Percentiles rank a stretch among this genome's conserved stretches.
Conservation (phyloP, 2,888 invertebrate genomes). For the Criorhina ranunculi region DNA sequence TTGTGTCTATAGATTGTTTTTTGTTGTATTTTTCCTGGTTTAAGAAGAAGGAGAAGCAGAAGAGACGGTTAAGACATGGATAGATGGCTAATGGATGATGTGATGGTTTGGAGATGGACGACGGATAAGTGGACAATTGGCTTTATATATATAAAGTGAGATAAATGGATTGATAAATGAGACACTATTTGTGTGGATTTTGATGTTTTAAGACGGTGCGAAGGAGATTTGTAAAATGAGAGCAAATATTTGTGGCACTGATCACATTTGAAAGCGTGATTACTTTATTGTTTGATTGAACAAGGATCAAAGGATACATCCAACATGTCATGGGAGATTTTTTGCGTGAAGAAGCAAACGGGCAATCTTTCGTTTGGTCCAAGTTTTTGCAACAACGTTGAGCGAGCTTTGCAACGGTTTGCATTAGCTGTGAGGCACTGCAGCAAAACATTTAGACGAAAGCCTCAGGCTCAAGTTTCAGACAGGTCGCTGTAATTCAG, state of each 20-base stretch:
- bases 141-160: slow-evolving; percentile 44
- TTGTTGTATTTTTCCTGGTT: background rate
- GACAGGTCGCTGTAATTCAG: too few species aligned
- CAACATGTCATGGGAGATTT: too few species aligned
- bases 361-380: too few species aligned
- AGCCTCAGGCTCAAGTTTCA: too few species aligned
- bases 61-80: slow-evolving; percentile 33
- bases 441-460: too few species aligned
- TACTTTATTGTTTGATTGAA: too few species aligned
- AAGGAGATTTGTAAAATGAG: slow-evolving; percentile 42
- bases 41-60: background rate
- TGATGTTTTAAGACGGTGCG: slow-evolving; percentile 6
- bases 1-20: background rate
- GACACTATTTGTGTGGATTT: slow-evolving; percentile 24
- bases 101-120: slow-evolving; percentile 15
- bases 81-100: slow-evolving; percentile 66
- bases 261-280: background rate
- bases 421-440: too few species aligned
- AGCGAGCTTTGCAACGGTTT: too few species aligned
- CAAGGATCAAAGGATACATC: too few species aligned
- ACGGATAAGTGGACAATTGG: slow-evolving; percentile 55
- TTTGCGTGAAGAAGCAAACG: too few species aligned
- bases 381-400: too few species aligned
- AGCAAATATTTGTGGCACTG: slow-evolving; percentile 14
- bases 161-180: slow-evolving; percentile 70